phyloP scores from a whole-genome alignment of 2,113 vertebrate genomes.

The western clawed frog (Xenopus tropicalis) region UCB_Xtro_10.0 CM004443.2:112306001-112306500 shows the following conservation, averaged over 20 bases:
- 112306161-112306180: slow-evolving; percentile 98
- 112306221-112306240: neutral
- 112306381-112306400: no score
- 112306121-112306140: slow-evolving; percentile 96
- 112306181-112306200: slow-evolving; percentile 91
- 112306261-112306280: no score
- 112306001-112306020: slow-evolving; percentile 89
- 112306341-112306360: no score
- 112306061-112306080: slow-evolving; percentile 91
- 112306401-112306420: no score
- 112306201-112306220: neutral
- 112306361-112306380: no score
- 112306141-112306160: slow-evolving; percentile 95
- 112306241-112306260: no score
- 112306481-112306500: slow-evolving; percentile 10
- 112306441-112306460: slow-evolving; percentile 20
- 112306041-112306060: slow-evolving; percentile 98
- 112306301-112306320: no score
- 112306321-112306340: no score
- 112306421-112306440: no score
- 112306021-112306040: slow-evolving; percentile 89
- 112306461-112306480: slow-evolving; percentile 21
- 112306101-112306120: slow-evolving; percentile 94
- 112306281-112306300: no score
- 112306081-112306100: slow-evolving; percentile 98